These are phyloP conservation scores for Hemichromis elongatus DNA, from an alignment of 2,113 vertebrate species.

Conservation along the genomic window DNA sequence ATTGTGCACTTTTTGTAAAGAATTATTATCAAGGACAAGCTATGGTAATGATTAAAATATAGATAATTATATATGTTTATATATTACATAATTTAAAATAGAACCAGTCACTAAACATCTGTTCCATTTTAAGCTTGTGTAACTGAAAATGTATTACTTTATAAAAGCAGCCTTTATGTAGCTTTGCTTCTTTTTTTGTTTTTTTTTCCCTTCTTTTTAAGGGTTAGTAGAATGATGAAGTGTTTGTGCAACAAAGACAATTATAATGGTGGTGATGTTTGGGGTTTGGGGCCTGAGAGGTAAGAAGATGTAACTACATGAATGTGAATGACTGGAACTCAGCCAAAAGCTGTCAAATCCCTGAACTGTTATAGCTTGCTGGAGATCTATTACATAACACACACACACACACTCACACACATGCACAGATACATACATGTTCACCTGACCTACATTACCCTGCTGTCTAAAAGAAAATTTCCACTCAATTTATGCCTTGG, in stretches of 20 bases:
- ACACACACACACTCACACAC: background rate
- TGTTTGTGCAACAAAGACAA: background rate
- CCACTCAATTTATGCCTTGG: conserved; percentile 20
- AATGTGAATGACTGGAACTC: background rate
- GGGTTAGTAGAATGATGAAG: background rate
- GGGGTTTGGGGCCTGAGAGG: background rate
- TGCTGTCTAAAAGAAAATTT: conserved; percentile 23
- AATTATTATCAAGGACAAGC: background rate
- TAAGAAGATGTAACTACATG: background rate
- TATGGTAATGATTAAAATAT: background rate
- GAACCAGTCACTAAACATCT: background rate
- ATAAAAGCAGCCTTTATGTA: background rate
- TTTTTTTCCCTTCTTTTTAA: background rate
- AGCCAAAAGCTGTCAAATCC: conserved; percentile 9
- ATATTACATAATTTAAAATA: background rate
- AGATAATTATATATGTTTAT: background rate
- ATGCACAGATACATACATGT: background rate
- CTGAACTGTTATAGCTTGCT: conserved; percentile 34
- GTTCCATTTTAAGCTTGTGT: background rate
- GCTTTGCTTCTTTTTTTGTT: background rate
- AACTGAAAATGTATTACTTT: background rate
- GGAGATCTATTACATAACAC: conserved; percentile 13
- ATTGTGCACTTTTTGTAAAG: background rate
- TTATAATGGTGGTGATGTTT: background rate
- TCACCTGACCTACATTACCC: background rate